These are phyloP conservation scores for crab-eating macaque (Macaca fascicularis) DNA, from an alignment of 2,113 vertebrate genomes.

Conservation along the genomic window DNA sequence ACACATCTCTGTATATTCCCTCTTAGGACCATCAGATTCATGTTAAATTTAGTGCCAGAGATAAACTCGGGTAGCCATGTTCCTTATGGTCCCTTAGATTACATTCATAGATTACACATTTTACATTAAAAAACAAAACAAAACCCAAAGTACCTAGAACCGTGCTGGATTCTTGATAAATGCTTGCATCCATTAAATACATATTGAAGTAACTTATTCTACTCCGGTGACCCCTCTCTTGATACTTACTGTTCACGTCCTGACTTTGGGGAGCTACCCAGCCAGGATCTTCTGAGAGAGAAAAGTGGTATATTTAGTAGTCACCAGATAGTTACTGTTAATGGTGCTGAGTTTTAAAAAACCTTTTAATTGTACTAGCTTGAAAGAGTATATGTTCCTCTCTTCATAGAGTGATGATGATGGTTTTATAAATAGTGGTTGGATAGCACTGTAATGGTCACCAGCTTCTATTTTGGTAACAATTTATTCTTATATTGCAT, in stretches of 20 bases:
- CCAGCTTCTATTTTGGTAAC: constrained; percentile 66
- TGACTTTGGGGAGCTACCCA: neutral
- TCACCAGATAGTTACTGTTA: constrained; percentile 2
- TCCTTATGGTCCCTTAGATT: neutral
- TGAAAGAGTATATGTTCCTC: constrained; percentile 20
- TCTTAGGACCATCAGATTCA: neutral
- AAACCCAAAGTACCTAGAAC: neutral
- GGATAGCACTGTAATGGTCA: constrained; percentile 21
- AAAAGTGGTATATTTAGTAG: neutral
- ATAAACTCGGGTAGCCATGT: neutral
- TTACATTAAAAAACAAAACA: neutral
- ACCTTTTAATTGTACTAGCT: constrained; percentile 46
- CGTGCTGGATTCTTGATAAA: neutral
- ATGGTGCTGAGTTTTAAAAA: neutral
- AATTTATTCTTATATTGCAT: constrained; percentile 69
- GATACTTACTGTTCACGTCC: neutral
- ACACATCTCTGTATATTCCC: neutral
- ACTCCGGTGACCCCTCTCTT: neutral
- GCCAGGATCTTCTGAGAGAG: neutral
- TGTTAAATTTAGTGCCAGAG: neutral
- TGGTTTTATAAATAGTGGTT: constrained; percentile 67
- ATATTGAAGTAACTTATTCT: neutral
- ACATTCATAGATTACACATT: neutral
- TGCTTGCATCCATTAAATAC: neutral
- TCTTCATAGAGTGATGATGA: neutral